phyloP scores from a whole-genome alignment of 2,888 invertebrate species.

The Argyra leucocephala region DNA sequence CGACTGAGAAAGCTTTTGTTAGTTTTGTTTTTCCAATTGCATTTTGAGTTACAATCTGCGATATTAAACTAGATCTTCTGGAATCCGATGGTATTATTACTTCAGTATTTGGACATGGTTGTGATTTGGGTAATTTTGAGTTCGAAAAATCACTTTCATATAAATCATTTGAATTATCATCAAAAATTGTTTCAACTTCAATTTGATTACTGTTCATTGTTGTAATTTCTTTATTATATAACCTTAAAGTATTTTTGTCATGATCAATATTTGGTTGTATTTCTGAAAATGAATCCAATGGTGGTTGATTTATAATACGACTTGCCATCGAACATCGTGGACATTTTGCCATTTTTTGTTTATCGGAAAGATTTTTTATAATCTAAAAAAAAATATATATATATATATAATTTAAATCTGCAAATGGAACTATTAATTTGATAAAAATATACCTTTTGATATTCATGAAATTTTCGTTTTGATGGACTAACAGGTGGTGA shows the following conservation, averaged over 20 bases:
- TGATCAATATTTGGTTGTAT: not conserved
- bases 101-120: not conserved
- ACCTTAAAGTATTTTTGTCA: conserved; percentile 13
- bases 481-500: conserved; percentile 25
- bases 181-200: not conserved
- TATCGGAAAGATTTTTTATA: conserved; percentile 17
- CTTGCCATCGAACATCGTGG: conserved; percentile 23
- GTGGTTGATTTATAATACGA: conserved; percentile 17
- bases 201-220: not conserved
- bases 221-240: not conserved
- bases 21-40: not conserved
- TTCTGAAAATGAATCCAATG: conserved; percentile 1
- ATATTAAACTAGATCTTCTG: not conserved
- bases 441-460: conserved; percentile 26
- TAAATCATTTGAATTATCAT: not conserved
- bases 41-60: not conserved
- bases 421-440: not conserved
- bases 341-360: conserved; percentile 21
- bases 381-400: conserved; percentile 14
- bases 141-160: not conserved
- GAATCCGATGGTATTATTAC: not conserved
- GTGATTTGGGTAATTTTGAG: not conserved
- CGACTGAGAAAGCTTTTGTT: conserved; percentile 18
- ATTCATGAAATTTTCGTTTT: conserved; percentile 23
- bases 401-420: not conserved